Evolutionary conservation across 1,140 invertebrate species (phyloP), one percentile per base, ranked within the genome.

Genomic region (Littorina saxatilis): DNA sequence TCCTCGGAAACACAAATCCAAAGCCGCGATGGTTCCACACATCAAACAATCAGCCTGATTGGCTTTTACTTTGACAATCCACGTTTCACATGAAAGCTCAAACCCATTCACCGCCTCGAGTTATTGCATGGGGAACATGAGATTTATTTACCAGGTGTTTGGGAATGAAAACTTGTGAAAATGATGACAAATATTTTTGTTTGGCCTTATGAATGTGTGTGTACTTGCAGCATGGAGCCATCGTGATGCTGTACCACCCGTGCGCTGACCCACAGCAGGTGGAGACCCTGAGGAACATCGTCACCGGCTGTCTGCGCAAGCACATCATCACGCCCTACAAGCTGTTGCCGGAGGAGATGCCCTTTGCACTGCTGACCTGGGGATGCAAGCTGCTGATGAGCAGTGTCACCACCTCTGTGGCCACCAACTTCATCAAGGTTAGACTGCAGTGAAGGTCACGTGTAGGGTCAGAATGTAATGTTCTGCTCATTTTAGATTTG

Each of bases 241-340:
- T 98, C 55, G 96, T 96, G 0, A 95, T 97, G 94, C 91, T 98
- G 13, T 97, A 97, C 89, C 96, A 98, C 94, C 97, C 97, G 1
- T 98, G 97, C 93, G 95, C 96, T 13, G 94, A 96, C 92, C 93
- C 92, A 1, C 82, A 92, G 7, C 94, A 96, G 92, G 94, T 97
- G 0, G 84, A 87, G 15, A 40, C 58, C 15, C 92, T 98, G 79
- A 94, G 94, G 88, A 90, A 92, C 63, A 81, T 97, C 1, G 94
- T 98, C 0, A 94, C 88, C 37, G 91, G 92, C 1, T 98, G 97
- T 91, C 88, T 97, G 0, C 94, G 95, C 83, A 94, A 96, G 76
- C 96, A 98, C 90, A 91, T 98, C 0, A 97, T 98, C 74, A 96
- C 96, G 5, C 95, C 97, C 0, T 95, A 95, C 79, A 95, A 82